phyloP scores from a whole-genome alignment of 2,797 vertebrate species.

The Phoeniculus purpureus region DNA sequence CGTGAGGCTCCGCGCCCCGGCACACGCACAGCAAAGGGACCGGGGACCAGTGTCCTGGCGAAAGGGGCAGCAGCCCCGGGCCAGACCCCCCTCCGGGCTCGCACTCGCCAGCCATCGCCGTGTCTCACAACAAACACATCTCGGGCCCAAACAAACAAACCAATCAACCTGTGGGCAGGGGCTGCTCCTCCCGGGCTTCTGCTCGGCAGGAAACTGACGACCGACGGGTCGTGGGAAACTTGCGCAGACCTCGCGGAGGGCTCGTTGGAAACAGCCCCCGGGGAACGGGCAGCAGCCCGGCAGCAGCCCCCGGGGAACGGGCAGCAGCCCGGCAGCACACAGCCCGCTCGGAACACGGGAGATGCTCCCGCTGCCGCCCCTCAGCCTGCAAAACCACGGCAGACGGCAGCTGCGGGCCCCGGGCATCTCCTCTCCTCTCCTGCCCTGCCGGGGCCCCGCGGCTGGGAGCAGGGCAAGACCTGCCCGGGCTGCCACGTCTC shows the following conservation, averaged over 20 bases:
- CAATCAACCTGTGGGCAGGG: not conserved
- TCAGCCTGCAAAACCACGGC: not conserved
- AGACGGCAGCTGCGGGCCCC: rapidly evolving
- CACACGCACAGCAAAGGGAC: slow-evolving; percentile 13
- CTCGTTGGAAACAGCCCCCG: not conserved
- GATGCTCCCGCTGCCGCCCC: too few relatives aligned
- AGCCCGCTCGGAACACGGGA: not conserved
- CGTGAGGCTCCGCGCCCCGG: slow-evolving; percentile 14
- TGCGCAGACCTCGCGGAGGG: not conserved
- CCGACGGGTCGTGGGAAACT: not conserved
- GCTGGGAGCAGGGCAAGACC: not conserved
- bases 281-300: not conserved
- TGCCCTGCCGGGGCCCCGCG: rapidly evolving
- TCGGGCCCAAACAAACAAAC: not conserved
- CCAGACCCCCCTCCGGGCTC: not conserved
- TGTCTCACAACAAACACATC: not conserved
- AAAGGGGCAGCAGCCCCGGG: not conserved
- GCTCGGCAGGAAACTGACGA: not conserved
- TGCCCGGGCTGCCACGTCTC: not conserved
- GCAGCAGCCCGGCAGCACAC: not conserved
- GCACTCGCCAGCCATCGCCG: not conserved
- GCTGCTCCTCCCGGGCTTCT: not conserved
- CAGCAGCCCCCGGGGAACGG: not conserved
- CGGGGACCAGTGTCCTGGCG: not conserved
- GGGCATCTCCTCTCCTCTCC: rapidly evolving